A percentile compares a stretch with the other conserved stretches of the same genome.
Evolutionary conservation across 2,797 vertebrate species (phyloP).

Genomic region (Sebastes minor): DNA sequence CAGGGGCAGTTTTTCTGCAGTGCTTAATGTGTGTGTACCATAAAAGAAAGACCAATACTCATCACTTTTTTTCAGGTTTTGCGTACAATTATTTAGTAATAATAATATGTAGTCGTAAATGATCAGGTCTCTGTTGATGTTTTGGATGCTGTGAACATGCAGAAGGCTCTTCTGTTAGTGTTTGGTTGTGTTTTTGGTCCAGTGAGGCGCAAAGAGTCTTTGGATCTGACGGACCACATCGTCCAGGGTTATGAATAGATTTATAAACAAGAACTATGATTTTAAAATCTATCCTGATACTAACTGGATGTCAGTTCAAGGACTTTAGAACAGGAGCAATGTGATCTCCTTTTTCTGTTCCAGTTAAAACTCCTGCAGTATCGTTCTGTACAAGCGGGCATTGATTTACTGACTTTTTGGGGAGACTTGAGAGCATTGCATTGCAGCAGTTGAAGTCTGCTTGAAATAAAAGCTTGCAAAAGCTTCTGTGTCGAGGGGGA

Average conservation of each 20-base stretch:
- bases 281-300: not conserved
- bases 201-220: not conserved
- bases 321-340: not conserved
- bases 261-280: not conserved
- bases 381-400: not conserved
- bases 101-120: not conserved
- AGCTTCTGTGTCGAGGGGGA: not conserved
- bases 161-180: not conserved
- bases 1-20: constrained; percentile 37
- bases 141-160: not conserved
- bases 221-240: not conserved
- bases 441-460: not conserved
- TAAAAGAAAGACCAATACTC: constrained; percentile 32
- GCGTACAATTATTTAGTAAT: not conserved
- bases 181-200: not conserved
- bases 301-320: not conserved
- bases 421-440: constrained; percentile 5
- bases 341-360: not conserved
- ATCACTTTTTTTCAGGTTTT: constrained; percentile 16
- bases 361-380: constrained; percentile 12
- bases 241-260: not conserved
- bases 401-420: constrained; percentile 26
- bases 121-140: not conserved
- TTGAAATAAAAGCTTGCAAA: constrained; percentile 4
- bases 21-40: not conserved